phyloP scores from a whole-genome alignment of 2,797 vertebrate species.

The Podarcis siculus region DNA sequence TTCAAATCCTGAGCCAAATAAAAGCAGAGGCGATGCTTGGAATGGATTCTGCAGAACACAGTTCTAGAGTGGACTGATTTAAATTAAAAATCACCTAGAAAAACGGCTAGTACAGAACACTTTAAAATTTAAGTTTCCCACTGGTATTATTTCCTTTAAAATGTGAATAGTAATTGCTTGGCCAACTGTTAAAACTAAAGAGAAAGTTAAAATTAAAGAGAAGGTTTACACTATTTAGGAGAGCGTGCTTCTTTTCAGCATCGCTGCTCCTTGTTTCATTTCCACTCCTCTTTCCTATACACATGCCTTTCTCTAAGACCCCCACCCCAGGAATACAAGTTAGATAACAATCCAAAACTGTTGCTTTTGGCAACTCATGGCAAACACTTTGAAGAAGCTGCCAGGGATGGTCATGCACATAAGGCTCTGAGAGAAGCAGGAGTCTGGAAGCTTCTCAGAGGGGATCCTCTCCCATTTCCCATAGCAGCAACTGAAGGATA shows the following conservation, averaged over 20 bases:
- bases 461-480: background rate
- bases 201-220: too few species aligned
- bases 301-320: too few species aligned
- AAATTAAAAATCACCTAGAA: background rate
- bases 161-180: too few species aligned
- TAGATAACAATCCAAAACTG: too few species aligned
- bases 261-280: background rate
- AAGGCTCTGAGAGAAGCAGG: background rate
- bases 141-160: too few species aligned
- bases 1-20: background rate
- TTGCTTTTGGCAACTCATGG: too few species aligned
- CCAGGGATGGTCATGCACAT: too few species aligned
- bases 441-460: background rate
- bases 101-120: too few species aligned
- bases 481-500: background rate
- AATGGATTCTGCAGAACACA: background rate
- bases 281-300: background rate
- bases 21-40: background rate
- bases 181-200: too few species aligned
- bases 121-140: too few species aligned
- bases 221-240: background rate
- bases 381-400: background rate
- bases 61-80: background rate
- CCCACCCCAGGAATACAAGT: too few species aligned
- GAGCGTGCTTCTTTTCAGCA: background rate